phyloP scores from a whole-genome alignment of 2,888 invertebrate genomes.

The Drosophila seclusa region DNA sequence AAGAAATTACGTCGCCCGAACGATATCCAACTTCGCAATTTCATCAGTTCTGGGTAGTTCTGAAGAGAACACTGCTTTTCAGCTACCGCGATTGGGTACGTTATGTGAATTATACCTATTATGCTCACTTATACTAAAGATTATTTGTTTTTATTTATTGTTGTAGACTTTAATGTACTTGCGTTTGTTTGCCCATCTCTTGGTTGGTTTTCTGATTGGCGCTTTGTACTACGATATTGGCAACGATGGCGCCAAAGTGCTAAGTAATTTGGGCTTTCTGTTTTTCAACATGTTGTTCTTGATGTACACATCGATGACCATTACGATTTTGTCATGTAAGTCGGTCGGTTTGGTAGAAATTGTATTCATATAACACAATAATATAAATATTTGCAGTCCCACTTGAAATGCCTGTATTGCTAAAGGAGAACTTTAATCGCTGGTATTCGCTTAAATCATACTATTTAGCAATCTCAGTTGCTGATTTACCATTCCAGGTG shows the following conservation, averaged over 20 bases:
- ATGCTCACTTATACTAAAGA: neutral
- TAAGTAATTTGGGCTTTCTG: conserved; percentile 97
- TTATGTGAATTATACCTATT: conserved; percentile 3
- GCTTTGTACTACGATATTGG: conserved; percentile 98
- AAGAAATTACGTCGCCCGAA: conserved; percentile 88
- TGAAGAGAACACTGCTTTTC: conserved; percentile 93
- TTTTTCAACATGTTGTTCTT: conserved; percentile 99
- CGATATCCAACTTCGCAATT: conserved; percentile 94
- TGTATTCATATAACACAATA: neutral
- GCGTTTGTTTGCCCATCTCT: conserved; percentile 95
- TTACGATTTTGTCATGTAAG: conserved; percentile 98
- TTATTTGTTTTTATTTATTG: neutral
- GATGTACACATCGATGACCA: conserved; percentile 99
- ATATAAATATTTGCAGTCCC: conserved; percentile 89
- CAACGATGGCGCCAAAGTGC: conserved; percentile 97
- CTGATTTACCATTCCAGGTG: conserved; percentile 99
- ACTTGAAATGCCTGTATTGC: conserved; percentile 96
- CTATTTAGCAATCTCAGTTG: conserved; percentile 97
- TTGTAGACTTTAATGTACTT: conserved; percentile 96
- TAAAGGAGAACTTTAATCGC: conserved; percentile 97
- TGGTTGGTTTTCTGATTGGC: conserved; percentile 97
- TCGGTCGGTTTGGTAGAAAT: neutral
- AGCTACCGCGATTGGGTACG: conserved; percentile 95
- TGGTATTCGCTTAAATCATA: conserved; percentile 98
- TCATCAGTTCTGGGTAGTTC: conserved; percentile 94